Evolutionary conservation across 2,113 vertebrate species (phyloP).

Genomic region (Hemichromis elongatus): DNA sequence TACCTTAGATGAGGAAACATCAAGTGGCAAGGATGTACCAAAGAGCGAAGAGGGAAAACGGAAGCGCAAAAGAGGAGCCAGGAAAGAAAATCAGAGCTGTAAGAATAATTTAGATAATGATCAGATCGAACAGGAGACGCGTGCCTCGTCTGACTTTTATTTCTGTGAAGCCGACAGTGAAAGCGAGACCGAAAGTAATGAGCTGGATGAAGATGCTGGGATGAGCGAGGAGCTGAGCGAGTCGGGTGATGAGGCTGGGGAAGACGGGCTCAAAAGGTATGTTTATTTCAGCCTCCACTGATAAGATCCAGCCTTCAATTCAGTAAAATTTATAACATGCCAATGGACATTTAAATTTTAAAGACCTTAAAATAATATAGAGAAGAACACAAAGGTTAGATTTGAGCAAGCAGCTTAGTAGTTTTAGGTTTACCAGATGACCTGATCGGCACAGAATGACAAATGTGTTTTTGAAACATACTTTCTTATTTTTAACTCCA

Average conservation of each 20-base stretch:
- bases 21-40: constrained; percentile 67
- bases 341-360: not conserved
- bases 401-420: not conserved
- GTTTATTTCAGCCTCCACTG: not conserved
- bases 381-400: not conserved
- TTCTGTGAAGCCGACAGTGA: constrained; percentile 57
- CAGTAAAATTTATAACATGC: not conserved
- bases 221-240: constrained; percentile 77
- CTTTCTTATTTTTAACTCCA: not conserved
- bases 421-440: not conserved
- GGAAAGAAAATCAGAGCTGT: not conserved
- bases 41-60: constrained; percentile 60
- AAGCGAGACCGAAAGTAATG: not conserved
- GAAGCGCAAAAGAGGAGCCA: constrained; percentile 45
- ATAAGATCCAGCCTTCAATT: not conserved
- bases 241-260: constrained; percentile 77
- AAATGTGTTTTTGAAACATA: not conserved
- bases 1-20: constrained; percentile 74
- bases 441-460: not conserved
- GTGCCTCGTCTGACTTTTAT: not conserved
- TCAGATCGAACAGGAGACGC: not conserved
- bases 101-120: not conserved
- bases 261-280: constrained; percentile 57
- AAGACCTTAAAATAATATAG: not conserved
- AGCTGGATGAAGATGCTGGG: constrained; percentile 58